Evolutionary conservation across 2,888 invertebrate genomes (phyloP).

Genomic region (Smittia sp.): DNA sequence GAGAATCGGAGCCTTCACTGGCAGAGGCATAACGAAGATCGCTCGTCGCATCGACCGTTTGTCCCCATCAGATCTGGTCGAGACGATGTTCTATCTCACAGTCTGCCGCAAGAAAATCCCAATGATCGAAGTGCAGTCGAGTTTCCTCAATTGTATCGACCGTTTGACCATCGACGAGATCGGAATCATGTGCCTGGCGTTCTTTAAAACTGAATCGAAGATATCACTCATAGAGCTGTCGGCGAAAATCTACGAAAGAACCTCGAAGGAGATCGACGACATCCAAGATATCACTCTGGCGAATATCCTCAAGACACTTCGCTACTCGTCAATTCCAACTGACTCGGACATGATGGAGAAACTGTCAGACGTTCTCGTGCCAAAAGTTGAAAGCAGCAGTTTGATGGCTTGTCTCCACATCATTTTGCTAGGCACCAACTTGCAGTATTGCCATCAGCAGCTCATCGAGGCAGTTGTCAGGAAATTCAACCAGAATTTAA

Average conservation of each 20-base stretch:
- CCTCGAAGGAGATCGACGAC: not conserved
- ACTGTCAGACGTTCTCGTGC: constrained; percentile 57
- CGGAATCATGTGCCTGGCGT: constrained; percentile 70
- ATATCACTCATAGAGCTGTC: constrained; percentile 58
- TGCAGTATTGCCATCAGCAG: constrained; percentile 54
- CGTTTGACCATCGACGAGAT: constrained; percentile 64
- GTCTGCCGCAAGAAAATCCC: constrained; percentile 58
- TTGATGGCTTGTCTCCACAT: constrained; percentile 64
- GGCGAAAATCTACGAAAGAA: constrained; percentile 55
- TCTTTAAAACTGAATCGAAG: constrained; percentile 71
- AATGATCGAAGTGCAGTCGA: constrained; percentile 65
- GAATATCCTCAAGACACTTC: constrained; percentile 63
- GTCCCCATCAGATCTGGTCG: constrained; percentile 62
- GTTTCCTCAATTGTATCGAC: constrained; percentile 56
- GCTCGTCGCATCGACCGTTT: constrained; percentile 60
- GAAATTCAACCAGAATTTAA: constrained; percentile 55
- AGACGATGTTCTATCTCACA: constrained; percentile 66
- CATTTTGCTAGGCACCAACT: constrained; percentile 60
- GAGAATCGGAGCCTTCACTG: constrained; percentile 59
- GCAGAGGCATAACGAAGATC: constrained; percentile 57
- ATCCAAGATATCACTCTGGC: constrained; percentile 66
- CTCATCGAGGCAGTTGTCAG: constrained; percentile 56
- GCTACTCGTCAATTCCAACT: constrained; percentile 58
- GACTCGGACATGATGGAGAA: constrained; percentile 55
- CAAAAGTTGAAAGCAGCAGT: constrained; percentile 61